Evolutionary conservation across 2,888 invertebrate genomes (phyloP).

Genomic region (Callyntrura guangdongensis): DNA sequence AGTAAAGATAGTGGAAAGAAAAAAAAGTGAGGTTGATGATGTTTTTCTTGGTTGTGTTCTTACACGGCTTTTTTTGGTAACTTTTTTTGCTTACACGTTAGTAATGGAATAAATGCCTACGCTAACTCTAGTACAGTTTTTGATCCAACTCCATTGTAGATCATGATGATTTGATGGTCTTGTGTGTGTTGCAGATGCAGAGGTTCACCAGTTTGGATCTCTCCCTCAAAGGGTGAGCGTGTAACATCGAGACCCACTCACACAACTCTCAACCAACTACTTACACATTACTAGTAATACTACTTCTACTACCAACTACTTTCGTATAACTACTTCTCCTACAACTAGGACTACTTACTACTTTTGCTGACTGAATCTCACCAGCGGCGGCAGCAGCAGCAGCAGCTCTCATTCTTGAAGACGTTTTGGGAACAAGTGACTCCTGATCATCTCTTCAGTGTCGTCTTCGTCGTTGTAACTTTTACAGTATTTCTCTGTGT

Average conservation of each 20-base stretch:
- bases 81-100: conserved; percentile 56
- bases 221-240: conserved; percentile 84
- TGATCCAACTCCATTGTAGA: conserved; percentile 47
- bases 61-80: conserved; percentile 52
- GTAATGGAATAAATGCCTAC: conserved; percentile 29
- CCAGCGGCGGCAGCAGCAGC: conserved; percentile 50
- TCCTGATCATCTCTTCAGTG: conserved; percentile 77
- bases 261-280: conserved; percentile 71
- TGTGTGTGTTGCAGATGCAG: conserved; percentile 82
- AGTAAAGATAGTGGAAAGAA: conserved; percentile 56
- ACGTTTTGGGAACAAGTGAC: conserved; percentile 80
- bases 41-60: conserved; percentile 60
- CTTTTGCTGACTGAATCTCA: conserved; percentile 75
- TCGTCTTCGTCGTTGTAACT: conserved; percentile 73
- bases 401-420: conserved; percentile 69
- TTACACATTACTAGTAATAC: conserved; percentile 71
- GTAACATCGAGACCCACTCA: conserved; percentile 80
- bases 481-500: conserved; percentile 69
- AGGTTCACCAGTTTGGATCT: conserved; percentile 83
- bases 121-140: conserved; percentile 37
- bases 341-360: conserved; percentile 73
- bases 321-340: conserved; percentile 49
- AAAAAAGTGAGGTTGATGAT: conserved; percentile 16
- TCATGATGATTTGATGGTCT: conserved; percentile 70
- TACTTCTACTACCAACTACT: conserved; percentile 53